Conservation (phyloP, 1,140 invertebrate genomes). For the Vanessa tameamea region DNA sequence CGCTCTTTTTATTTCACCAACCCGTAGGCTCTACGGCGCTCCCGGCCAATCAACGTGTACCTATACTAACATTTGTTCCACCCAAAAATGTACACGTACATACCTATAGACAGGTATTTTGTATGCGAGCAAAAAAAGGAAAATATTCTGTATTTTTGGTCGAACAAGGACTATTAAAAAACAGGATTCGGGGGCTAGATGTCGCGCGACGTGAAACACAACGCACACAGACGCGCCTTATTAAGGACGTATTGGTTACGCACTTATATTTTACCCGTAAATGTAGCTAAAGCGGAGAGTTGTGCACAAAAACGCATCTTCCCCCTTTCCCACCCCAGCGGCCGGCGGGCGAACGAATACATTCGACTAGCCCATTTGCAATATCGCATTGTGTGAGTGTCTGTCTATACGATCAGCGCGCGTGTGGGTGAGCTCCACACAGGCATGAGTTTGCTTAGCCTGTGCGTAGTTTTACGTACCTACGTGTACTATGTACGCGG, state of each 20-base stretch:
- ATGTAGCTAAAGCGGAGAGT: slow-evolving; percentile 70
- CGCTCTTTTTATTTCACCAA: slow-evolving; percentile 64
- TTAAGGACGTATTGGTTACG: slow-evolving; percentile 69
- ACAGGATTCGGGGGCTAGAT: slow-evolving; percentile 40
- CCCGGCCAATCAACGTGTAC: slow-evolving; percentile 36
- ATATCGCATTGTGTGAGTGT: slow-evolving; percentile 76
- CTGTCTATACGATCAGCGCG: slow-evolving; percentile 48
- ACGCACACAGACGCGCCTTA: slow-evolving; percentile 48
- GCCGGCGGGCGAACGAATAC: slow-evolving; percentile 74
- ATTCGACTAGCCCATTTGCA: slow-evolving; percentile 80
- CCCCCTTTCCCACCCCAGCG: slow-evolving; percentile 59
- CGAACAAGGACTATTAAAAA: slow-evolving; percentile 42
- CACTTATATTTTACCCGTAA: slow-evolving; percentile 74
- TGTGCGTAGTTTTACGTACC: slow-evolving; percentile 73
- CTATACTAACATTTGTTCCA: slow-evolving; percentile 34
- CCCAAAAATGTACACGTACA: slow-evolving; percentile 35
- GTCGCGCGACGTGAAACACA: slow-evolving; percentile 39
- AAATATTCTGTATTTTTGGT: slow-evolving; percentile 36
- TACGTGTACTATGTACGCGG: slow-evolving; percentile 65
- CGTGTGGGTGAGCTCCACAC: slow-evolving; percentile 56
- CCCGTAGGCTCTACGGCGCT: slow-evolving; percentile 37
- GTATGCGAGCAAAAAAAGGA: slow-evolving; percentile 26
- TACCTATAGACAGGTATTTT: slow-evolving; percentile 25
- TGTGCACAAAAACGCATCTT: slow-evolving; percentile 80
- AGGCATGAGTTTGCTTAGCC: slow-evolving; percentile 68